Evolutionary conservation across 2,888 invertebrate species (phyloP), one percentile per base, ranked within the genome.

Genomic region (Chironomus riparius): DNA sequence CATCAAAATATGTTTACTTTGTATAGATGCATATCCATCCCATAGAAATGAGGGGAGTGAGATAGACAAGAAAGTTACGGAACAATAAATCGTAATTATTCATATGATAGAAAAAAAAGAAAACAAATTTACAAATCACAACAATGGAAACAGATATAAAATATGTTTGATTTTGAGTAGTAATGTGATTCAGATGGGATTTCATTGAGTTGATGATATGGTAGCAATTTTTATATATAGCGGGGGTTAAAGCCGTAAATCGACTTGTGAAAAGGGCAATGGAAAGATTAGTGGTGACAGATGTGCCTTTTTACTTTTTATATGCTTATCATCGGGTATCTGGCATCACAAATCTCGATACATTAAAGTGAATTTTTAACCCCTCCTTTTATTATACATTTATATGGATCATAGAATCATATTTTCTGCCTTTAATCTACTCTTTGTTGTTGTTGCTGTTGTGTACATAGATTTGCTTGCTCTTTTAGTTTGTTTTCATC

Each of bases 281-380:
- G 13, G 13, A 65, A 21, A 65, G 72, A 73, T 62, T 73, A 38
- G 72, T 73, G 62, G 72, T 73, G 72, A 73, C 72, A 73, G 72
- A 73, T 73, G 72, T 28, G 72, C 62, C 21, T 48, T 65, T 65
- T 21, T 21, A 18, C 5, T 21, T 65, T 56, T 21, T 24, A 65
- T 24, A 21, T 7, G 65, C 65, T 65, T 65, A 65, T 65, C 65
- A 65, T 65, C 65, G 65, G 24, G 38, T 65, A 65, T 24, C 72
- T 28, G 62, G 61, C 72, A 72, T 4, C 61, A n/a, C 72, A 24
- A 72, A 62, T 74, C 48, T 74, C 28, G 28, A 62, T 74, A 65
- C 74, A 74, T 74, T 74, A 74, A 74, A 68, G 24, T 74, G 74
- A 62, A 24, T 65, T 65, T 73, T 74, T 48, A 74, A 74, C 74